Percentiles rank a stretch among this genome's conserved stretches.
Conservation (phyloP, 1,140 invertebrate species). For the Ganaspis sp. region DNA sequence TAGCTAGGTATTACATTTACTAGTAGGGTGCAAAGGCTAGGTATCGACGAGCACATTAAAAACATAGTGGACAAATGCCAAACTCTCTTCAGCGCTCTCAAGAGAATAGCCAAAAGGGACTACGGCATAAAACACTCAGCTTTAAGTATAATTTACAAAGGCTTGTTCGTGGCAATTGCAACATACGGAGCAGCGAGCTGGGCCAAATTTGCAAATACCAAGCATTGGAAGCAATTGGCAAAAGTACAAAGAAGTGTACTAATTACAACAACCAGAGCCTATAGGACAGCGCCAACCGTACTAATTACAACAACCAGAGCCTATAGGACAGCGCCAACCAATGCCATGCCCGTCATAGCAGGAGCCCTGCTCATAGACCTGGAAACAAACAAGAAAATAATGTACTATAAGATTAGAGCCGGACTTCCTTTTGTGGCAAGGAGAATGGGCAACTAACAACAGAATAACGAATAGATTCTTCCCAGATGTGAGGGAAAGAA, state of each 20-base stretch:
- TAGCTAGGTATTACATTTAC: slow-evolving; percentile 40
- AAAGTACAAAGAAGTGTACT: slow-evolving; percentile 51
- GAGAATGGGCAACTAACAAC: no score
- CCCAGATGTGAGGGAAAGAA: no score
- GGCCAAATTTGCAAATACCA: slow-evolving; percentile 36
- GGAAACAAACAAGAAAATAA: no score
- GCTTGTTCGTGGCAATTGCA: slow-evolving; percentile 48
- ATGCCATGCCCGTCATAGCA: no score
- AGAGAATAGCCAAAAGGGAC: slow-evolving; percentile 6
- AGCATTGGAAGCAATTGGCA: neutral
- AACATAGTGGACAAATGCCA: neutral
- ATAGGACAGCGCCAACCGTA: no score
- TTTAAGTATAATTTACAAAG: slow-evolving; percentile 49
- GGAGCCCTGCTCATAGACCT: no score
- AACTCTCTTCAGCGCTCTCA: slow-evolving; percentile 27
- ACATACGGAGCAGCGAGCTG: slow-evolving; percentile 61
- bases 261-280: no score
- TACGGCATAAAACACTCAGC: slow-evolving; percentile 45
- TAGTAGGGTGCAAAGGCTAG: neutral
- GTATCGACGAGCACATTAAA: neutral
- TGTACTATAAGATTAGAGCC: no score
- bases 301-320: no score
- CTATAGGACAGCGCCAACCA: no score
- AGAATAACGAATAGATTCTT: no score
- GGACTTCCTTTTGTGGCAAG: no score